Evolutionary conservation across 2,888 invertebrate species (phyloP).

Genomic region (Apomyelois bistriatella): DNA sequence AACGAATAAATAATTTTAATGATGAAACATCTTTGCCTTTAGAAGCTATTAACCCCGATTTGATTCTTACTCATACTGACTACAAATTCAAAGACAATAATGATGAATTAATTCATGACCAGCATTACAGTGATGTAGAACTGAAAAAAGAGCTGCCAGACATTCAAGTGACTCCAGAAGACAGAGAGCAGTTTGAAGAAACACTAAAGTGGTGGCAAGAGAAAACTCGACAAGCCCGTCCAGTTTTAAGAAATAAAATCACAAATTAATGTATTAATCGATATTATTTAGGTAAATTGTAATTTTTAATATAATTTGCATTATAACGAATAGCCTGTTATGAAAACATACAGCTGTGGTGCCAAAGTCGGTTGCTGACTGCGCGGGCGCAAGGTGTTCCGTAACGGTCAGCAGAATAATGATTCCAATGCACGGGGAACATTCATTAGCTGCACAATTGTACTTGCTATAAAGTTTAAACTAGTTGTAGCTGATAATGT

Average conservation of each 20-base stretch:
- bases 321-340: conserved; percentile 29
- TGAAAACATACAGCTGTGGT: conserved; percentile 70
- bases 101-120: conserved; percentile 54
- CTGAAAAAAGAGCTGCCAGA: conserved; percentile 71
- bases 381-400: conserved; percentile 67
- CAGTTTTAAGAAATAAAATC: conserved; percentile 37
- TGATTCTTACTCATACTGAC: conserved; percentile 50
- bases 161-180: conserved; percentile 71
- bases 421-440: conserved; percentile 33
- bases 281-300: conserved; percentile 30
- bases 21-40: conserved; percentile 43
- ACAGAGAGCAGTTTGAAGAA: conserved; percentile 72
- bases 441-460: conserved; percentile 21
- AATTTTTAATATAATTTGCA: conserved; percentile 41
- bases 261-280: conserved; percentile 21
- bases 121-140: conserved; percentile 69
- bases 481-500: conserved; percentile 12
- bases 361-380: conserved; percentile 61
- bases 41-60: conserved; percentile 51
- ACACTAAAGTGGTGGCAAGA: conserved; percentile 78
- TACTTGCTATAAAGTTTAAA: conserved; percentile 20
- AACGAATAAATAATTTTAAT: conserved; percentile 48
- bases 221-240: conserved; percentile 60
- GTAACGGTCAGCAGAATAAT: conserved; percentile 58
- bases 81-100: conserved; percentile 64